Evolutionary conservation across 2,888 invertebrate genomes (phyloP), one percentile per base, ranked within the genome.

Genomic region (Blastobasis lacticolella): DNA sequence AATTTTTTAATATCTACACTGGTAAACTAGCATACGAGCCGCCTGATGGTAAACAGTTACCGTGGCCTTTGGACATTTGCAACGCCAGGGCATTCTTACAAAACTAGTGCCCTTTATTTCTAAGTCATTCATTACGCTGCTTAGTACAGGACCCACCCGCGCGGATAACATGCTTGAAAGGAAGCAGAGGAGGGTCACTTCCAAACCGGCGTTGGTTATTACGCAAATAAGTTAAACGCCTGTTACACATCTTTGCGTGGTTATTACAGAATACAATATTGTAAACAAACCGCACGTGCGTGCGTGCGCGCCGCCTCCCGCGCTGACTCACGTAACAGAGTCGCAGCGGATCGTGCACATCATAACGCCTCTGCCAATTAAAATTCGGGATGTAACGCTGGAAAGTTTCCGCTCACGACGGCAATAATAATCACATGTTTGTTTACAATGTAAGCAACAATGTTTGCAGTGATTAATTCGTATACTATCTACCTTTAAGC

Each of bases 221-320:
- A 68, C 68, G 71, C 65, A 71, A 63, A 65, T 67, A 67, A 66
- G 62, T 68, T 67, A 67, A 69, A 69, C 66, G 69, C 61, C 65
- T 67, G 71, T 70, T 72, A 71, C 68, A 66, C 67, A 69, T 73
- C 71, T 60, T 73, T 68, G 69, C 69, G 69, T 68, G 63, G 69
- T 67, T 71, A 66, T 79, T 79, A 79, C 78, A 75, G 76, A 76
- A 76, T 73, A 74, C 69, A 71, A 68, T 75, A 67, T 71, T 77
- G 80, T 85, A 84, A 84, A 85, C 82, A 85, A 75, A 74, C 69
- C 54, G 76, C 81, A 81, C 78, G 83, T 77, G 78, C 73, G 71
- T 67, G 58, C 60, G 55, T 67, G 64, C 75, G 74, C 23, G 23
- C 23, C 23, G 23, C 23, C 23, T 23, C 23, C 9, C n/a, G 9